Conservation (phyloP, 2,113 vertebrate genomes). For the Bufo gargarizans region DNA sequence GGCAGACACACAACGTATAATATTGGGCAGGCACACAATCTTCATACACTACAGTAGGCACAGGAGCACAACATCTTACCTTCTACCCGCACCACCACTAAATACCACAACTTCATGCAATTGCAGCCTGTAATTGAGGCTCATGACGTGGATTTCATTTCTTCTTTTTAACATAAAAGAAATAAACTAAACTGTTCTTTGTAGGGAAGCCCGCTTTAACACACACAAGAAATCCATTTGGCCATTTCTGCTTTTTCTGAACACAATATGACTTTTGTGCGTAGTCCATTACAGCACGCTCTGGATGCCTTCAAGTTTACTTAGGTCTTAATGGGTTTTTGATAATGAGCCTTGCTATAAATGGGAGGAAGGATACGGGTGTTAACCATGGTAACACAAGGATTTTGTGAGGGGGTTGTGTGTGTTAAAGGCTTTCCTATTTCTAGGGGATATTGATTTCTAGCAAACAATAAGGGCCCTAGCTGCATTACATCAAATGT, state of each 20-base stretch:
- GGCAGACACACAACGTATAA: constrained; percentile 17
- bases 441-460: constrained; percentile 13
- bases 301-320: neutral
- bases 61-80: neutral
- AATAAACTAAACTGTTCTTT: too few relatives aligned
- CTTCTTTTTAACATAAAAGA: neutral
- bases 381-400: constrained; percentile 47
- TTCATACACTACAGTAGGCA: constrained; percentile 15
- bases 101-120: too few relatives aligned
- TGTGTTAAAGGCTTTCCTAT: constrained; percentile 32
- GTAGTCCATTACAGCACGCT: constrained; percentile 34
- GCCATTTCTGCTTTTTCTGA: neutral
- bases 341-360: constrained; percentile 27
- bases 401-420: constrained; percentile 3
- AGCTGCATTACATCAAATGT: neutral
- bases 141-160: neutral
- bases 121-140: neutral
- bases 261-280: neutral
- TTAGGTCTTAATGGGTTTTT: constrained; percentile 41
- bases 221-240: neutral
- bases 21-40: neutral
- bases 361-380: neutral
- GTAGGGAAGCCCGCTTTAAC: neutral
- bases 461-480: neutral
- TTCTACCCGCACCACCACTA: neutral